Evolutionary conservation across 53 echinoderm and acorn worm species (phyloP).

Genomic region (Echinometra lucunter): DNA sequence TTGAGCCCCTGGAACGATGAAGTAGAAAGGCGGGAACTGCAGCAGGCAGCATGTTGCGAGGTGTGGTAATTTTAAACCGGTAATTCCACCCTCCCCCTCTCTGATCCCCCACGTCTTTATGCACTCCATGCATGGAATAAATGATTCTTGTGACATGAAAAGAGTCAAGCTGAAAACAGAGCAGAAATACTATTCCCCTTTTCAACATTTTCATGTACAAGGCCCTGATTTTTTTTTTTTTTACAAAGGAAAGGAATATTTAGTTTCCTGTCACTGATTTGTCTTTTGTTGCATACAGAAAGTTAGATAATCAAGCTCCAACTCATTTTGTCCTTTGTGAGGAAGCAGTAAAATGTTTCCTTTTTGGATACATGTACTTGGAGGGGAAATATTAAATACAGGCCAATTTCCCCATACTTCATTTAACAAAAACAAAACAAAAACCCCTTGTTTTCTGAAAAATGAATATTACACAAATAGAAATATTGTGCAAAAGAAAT

Average conservation of each 20-base stretch:
- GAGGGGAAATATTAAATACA: too few species aligned
- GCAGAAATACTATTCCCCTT: constrained; percentile 32
- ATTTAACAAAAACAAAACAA: too few species aligned
- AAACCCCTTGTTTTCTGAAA: too few species aligned
- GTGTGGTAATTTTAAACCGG: neutral
- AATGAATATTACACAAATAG: too few species aligned
- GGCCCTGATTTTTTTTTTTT: constrained; percentile 5
- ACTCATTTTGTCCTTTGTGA: neutral
- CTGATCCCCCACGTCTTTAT: neutral
- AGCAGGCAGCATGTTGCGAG: neutral
- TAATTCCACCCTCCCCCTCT: neutral
- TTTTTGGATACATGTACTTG: neutral
- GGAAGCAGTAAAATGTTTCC: neutral
- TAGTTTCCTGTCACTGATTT: constrained; percentile 21
- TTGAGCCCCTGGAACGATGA: neutral
- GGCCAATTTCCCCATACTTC: too few species aligned
- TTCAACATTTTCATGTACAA: neutral
- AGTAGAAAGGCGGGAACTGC: constrained; percentile 34
- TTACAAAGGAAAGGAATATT: neutral
- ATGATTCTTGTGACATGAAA: neutral
- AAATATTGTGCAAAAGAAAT: too few species aligned
- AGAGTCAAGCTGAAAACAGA: neutral
- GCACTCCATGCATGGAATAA: neutral
- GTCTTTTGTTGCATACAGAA: neutral
- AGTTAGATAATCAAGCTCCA: neutral